Percentiles rank a stretch among this genome's conserved stretches.
phyloP scores from a whole-genome alignment of 1,140 invertebrate genomes.

The Myzus persicae region DNA sequence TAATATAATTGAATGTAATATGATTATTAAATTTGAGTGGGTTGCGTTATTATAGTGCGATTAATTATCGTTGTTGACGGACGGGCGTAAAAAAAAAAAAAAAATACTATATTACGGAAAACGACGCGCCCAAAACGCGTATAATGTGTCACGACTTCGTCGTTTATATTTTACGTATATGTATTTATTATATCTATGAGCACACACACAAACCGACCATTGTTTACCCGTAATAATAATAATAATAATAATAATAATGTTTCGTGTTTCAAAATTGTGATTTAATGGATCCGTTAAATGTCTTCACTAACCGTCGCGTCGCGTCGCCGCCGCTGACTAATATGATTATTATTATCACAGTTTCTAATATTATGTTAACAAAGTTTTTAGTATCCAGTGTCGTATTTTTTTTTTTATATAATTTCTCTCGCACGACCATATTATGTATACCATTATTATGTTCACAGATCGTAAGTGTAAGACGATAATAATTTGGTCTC shows the following conservation, averaged over 20 bases:
- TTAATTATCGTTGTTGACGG: neutral
- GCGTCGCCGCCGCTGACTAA: too few relatives aligned
- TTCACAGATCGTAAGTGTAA: neutral
- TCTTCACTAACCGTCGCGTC: neutral
- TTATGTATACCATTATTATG: neutral
- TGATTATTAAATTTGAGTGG: neutral
- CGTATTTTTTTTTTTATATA: neutral
- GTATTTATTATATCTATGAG: neutral
- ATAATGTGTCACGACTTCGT: conserved; percentile 12
- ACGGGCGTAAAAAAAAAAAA: neutral
- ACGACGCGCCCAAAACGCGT: neutral
- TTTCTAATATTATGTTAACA: neutral
- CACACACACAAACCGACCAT: neutral
- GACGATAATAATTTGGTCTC: too few relatives aligned
- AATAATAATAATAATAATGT: neutral
- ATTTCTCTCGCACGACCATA: neutral
- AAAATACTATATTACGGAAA: neutral
- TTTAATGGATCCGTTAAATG: conserved; percentile 19
- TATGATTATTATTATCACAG: neutral
- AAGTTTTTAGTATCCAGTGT: neutral
- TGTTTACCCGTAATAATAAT: neutral
- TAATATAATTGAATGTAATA: neutral
- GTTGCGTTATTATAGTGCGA: neutral
- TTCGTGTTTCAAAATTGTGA: conserved; percentile 18
- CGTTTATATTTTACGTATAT: neutral